Evolutionary conservation across 2,113 vertebrate genomes (phyloP), one percentile per base, ranked within the genome.

Genomic region (Tamias sibiricus): DNA sequence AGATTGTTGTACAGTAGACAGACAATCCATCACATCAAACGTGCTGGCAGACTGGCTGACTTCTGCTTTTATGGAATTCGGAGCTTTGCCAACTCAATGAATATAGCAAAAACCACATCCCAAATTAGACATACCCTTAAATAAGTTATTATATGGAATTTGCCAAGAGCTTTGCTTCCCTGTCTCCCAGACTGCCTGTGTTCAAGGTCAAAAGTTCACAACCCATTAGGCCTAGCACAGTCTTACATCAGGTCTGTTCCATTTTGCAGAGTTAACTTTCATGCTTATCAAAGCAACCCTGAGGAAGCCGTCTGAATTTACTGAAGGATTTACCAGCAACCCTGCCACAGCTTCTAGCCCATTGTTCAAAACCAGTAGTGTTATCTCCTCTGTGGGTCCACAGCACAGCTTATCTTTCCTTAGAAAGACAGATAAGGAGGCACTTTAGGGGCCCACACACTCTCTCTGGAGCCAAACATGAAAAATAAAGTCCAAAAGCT

Each of bases 21-120:
- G 90, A 94, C 79, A 44, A 96, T 97, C 84, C n/a, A 79, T 97
- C 96, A 90, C 80, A 47, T 71, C 68, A 19, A 44, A n/a, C 0
- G 28, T 80, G 59, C 93, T 95, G 77, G 93, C 83, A 52, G 91
- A 71, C 62, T 8, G 92, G 64, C 89, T 84, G 87, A 68, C 95
- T 96, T 96, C 83, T 97, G 91, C 24, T 7, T 95, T 96, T 87
- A 84, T 92, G 91, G 96, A 92, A 96, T 94, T 90, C 84, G 84
- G 69, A 97, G 28, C 62, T 49, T 90, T 97, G 93, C 93, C 96
- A 97, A 97, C 66, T 95, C 97, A 97, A 97, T 94, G 97, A 97
- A 97, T 95, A 92, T 6, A 95, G 75, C 35, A 74, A 91, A 85
- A 83, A 83, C 82, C 22, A 95, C 37, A 96, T 42, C 71, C 47